These are phyloP conservation scores for Actenoides lindsayi DNA, from an alignment of 2,113 vertebrate species.

Conservation along the genomic window DNA sequence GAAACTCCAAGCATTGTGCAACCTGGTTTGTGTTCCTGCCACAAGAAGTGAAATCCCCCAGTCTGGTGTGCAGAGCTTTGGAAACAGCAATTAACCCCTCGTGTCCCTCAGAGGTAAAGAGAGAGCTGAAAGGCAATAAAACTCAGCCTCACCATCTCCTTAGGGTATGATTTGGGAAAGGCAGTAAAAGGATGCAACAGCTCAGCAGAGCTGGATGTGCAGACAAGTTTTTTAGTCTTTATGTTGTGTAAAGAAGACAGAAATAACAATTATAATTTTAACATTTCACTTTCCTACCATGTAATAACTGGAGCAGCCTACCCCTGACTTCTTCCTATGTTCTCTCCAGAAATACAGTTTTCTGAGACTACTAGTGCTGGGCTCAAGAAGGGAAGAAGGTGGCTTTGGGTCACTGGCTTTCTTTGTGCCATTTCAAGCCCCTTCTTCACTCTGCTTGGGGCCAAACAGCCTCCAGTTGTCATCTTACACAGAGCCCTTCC, in stretches of 20 bases:
- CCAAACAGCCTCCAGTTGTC: background rate
- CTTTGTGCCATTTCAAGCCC: background rate
- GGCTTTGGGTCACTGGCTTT: background rate
- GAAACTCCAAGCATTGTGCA: background rate
- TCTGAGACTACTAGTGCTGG: background rate
- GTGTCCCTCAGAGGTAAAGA: background rate
- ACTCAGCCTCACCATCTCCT: background rate
- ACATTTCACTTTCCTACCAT: background rate
- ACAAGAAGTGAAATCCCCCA: background rate
- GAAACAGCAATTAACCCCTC: background rate
- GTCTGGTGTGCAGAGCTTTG: background rate
- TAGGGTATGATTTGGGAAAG: background rate
- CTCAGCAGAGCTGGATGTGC: background rate
- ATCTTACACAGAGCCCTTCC: background rate
- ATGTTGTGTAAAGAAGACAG: background rate
- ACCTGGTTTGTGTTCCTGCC: background rate
- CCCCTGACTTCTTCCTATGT: background rate
- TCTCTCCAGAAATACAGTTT: background rate
- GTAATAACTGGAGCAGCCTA: background rate
- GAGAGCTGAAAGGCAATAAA: background rate
- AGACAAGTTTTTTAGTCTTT: background rate
- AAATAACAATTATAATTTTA: background rate
- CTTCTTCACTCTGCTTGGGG: background rate
- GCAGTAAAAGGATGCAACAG: background rate
- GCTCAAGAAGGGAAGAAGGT: background rate